Evolutionary conservation across 1,140 invertebrate genomes (phyloP).

Genomic region (Anagrus nilaparvatae): DNA sequence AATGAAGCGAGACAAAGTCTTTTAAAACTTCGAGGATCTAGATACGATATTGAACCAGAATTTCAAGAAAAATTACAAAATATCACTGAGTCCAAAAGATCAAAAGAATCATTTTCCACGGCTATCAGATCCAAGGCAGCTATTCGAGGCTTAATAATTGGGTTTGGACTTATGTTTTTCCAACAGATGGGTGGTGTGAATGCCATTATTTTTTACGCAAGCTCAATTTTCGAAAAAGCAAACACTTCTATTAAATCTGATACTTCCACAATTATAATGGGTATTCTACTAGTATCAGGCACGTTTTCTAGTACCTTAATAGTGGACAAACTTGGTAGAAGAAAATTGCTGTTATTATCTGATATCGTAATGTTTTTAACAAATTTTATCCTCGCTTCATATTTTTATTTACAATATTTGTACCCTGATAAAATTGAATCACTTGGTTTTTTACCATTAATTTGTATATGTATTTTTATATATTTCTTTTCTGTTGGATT

Average conservation of each 20-base stretch:
- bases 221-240: slow-evolving; percentile 59
- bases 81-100: slow-evolving; percentile 44
- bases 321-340: slow-evolving; percentile 66
- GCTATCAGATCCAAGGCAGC: slow-evolving; percentile 48
- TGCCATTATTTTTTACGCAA: slow-evolving; percentile 73
- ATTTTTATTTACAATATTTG: slow-evolving; percentile 49
- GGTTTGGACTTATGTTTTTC: slow-evolving; percentile 70
- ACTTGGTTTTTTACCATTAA: slow-evolving; percentile 60
- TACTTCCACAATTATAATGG: slow-evolving; percentile 60
- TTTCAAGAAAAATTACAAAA: slow-evolving; percentile 46
- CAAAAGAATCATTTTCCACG: slow-evolving; percentile 23
- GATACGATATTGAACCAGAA: slow-evolving; percentile 55
- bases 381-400: slow-evolving; percentile 50
- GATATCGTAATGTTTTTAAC: slow-evolving; percentile 51
- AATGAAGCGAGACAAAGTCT: slow-evolving; percentile 54
- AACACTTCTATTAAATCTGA: slow-evolving; percentile 45
- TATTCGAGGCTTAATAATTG: slow-evolving; percentile 60
- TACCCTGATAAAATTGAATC: slow-evolving; percentile 36
- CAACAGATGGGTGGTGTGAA: slow-evolving; percentile 82
- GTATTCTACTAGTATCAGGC: slow-evolving; percentile 63
- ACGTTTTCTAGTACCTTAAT: slow-evolving; percentile 58
- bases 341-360: slow-evolving; percentile 58
- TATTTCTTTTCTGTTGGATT: slow-evolving; percentile 67
- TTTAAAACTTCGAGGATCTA: slow-evolving; percentile 51
- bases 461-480: slow-evolving; percentile 64